These are phyloP conservation scores for Cataglyphis hispanica DNA, from an alignment of 1,140 invertebrate genomes.

Conservation along the genomic window DNA sequence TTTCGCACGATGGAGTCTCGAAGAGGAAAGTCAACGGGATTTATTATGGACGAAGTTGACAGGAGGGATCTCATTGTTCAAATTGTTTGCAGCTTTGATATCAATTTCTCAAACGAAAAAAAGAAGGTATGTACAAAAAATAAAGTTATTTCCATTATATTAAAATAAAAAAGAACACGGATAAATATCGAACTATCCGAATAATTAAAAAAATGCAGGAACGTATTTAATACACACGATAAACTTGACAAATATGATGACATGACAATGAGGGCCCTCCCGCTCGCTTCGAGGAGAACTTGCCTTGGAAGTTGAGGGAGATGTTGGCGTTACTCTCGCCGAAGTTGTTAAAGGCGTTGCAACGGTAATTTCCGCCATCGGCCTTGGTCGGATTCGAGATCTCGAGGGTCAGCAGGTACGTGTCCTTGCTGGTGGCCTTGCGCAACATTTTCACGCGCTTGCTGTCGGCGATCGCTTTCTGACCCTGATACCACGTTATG, in stretches of 20 bases:
- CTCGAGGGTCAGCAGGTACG: constrained; percentile 95
- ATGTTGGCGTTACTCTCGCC: constrained; percentile 99
- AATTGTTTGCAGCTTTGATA: not conserved
- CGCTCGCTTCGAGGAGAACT: constrained; percentile 79
- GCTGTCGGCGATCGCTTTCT: constrained; percentile 93
- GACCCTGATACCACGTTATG: constrained; percentile 97
- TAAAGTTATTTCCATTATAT: not conserved
- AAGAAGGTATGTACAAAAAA: not conserved
- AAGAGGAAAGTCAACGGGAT: constrained; percentile 23
- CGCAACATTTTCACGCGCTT: constrained; percentile 94
- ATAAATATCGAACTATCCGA: not conserved
- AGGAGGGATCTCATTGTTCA: constrained; percentile 29
- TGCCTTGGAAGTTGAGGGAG: constrained; percentile 99
- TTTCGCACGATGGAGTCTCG: constrained; percentile 35
- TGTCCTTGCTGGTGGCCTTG: constrained; percentile 95
- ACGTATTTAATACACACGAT: not conserved
- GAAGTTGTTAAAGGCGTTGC: constrained; percentile 99
- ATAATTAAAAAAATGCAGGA: no score
- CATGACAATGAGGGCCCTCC: constrained; percentile 49
- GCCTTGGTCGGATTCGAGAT: constrained; percentile 97
- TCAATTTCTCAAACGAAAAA: not conserved
- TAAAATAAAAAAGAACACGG: not conserved
- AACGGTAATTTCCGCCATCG: constrained; percentile 99
- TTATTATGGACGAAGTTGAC: constrained; percentile 31
- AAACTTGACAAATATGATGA: not conserved